phyloP scores from a whole-genome alignment of 2,888 invertebrate genomes.

The Lordiphosa fenestrarum region DNA sequence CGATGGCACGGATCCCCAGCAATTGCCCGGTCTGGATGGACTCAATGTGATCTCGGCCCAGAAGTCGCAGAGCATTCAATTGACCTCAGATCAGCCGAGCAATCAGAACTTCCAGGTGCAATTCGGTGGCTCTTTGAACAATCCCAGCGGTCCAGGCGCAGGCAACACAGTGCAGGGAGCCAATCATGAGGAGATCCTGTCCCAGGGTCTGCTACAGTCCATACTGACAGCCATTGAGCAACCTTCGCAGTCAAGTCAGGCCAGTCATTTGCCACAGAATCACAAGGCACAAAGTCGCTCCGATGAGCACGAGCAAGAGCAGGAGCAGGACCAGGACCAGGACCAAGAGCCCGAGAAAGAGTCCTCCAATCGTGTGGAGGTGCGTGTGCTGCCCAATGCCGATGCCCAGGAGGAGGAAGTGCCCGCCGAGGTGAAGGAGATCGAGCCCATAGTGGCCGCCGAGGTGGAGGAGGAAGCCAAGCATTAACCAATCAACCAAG shows the following conservation, averaged over 20 bases:
- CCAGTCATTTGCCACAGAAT: conserved; percentile 42
- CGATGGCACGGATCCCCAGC: conserved; percentile 64
- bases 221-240: conserved; percentile 91
- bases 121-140: conserved; percentile 82
- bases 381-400: conserved; percentile 30
- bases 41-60: conserved; percentile 78
- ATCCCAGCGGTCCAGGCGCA: conserved; percentile 15
- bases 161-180: conserved; percentile 75
- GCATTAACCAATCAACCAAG: conserved; percentile 39
- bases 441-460: conserved; percentile 65
- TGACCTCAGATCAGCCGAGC: conserved; percentile 80
- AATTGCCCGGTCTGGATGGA: conserved; percentile 75
- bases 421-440: conserved; percentile 47
- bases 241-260: conserved; percentile 79
- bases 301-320: conserved; percentile 41
- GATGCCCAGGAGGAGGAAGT: conserved; percentile 35
- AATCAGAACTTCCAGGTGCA: conserved; percentile 87
- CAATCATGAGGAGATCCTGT: conserved; percentile 87
- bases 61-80: conserved; percentile 78
- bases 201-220: conserved; percentile 89
- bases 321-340: conserved; percentile 14
- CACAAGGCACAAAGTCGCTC: conserved; percentile 75
- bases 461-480: conserved; percentile 50
- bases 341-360: conserved; percentile 13
- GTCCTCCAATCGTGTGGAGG: conserved; percentile 44